Conservation (phyloP, 2,113 vertebrate genomes). For the Pycnonotus jocosus region DNA sequence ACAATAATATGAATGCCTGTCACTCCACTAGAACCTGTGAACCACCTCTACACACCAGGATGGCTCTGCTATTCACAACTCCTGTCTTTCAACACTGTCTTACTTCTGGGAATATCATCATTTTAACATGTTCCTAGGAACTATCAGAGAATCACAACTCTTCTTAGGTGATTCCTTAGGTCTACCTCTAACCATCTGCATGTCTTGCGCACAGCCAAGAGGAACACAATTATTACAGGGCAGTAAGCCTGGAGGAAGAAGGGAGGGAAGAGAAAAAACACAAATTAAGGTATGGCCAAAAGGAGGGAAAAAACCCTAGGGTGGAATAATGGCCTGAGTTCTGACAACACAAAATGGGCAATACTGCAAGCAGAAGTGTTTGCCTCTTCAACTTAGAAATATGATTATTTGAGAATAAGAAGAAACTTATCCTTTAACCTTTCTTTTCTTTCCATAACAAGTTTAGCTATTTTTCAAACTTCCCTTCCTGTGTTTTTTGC, state of each 20-base stretch:
- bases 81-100: not conserved
- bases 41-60: rapidly evolving
- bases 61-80: not conserved
- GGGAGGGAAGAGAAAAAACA: too few relatives aligned
- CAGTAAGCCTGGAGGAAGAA: not conserved
- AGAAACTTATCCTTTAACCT: not conserved
- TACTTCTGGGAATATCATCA: not conserved
- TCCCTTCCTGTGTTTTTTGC: not conserved
- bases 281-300: not conserved
- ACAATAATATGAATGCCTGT: not conserved
- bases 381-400: not conserved
- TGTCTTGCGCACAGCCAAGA: not conserved
- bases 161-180: not conserved
- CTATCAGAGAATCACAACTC: not conserved
- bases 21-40: not conserved
- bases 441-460: not conserved
- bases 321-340: not conserved
- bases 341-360: not conserved
- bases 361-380: not conserved
- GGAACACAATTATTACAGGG: not conserved
- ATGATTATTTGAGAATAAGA: not conserved
- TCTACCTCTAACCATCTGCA: not conserved
- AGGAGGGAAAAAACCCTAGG: not conserved
- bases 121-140: not conserved
- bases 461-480: not conserved